Evolutionary conservation across 2,797 vertebrate species (phyloP).

Genomic region (Limnodromus scolopaceus): DNA sequence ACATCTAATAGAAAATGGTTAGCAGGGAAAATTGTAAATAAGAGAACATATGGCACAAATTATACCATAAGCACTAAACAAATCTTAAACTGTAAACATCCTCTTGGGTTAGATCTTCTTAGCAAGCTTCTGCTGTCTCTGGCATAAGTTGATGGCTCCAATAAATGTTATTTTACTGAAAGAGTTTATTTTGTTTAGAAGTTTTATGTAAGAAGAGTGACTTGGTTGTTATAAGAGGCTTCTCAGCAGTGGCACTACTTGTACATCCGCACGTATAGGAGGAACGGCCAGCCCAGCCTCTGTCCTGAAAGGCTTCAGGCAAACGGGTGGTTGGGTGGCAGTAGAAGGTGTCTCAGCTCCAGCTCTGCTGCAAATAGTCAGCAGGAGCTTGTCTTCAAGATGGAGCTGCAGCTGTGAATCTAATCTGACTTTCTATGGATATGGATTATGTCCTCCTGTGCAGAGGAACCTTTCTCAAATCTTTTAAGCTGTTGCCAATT

Average conservation of each 20-base stretch:
- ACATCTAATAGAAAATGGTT: constrained; percentile 14
- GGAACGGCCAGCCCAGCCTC: neutral
- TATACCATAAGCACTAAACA: constrained; percentile 46
- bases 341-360: neutral
- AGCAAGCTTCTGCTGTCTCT: constrained; percentile 56
- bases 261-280: neutral
- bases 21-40: constrained; percentile 58
- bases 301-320: neutral
- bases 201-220: constrained; percentile 52
- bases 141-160: constrained; percentile 22
- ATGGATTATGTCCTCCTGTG: neutral
- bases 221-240: neutral
- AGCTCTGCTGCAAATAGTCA: neutral
- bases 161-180: constrained; percentile 38
- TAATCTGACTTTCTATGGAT: neutral
- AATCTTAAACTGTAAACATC: constrained; percentile 69
- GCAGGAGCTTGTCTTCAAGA: neutral
- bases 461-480: neutral
- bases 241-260: neutral
- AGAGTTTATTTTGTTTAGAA: constrained; percentile 37
- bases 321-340: neutral
- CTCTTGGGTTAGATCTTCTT: constrained; percentile 53
- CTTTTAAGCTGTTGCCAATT: neutral
- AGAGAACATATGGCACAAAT: constrained; percentile 71
- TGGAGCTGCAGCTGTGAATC: neutral